Evolutionary conservation across 2,888 invertebrate species (phyloP).

Genomic region (Tridacna gigas): DNA sequence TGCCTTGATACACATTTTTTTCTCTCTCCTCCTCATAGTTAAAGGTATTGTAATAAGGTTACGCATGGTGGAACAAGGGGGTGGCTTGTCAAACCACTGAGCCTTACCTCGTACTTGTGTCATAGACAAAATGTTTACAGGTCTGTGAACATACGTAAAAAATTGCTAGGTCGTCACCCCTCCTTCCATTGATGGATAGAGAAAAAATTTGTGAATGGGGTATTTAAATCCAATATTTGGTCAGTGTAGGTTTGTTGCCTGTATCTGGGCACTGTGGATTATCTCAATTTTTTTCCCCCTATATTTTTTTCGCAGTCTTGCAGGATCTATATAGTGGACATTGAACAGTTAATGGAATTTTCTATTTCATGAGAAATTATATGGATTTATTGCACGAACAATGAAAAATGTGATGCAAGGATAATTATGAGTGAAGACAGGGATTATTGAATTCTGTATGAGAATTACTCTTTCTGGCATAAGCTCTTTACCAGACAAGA

Average conservation of each 20-base stretch:
- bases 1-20: conserved; percentile 5
- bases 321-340: conserved; percentile 10
- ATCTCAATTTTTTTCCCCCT: not conserved
- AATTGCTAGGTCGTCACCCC: conserved; percentile 10
- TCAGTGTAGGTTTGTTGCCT: not conserved
- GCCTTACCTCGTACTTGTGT: conserved; percentile 8
- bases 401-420: not conserved
- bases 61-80: not conserved
- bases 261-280: conserved; percentile 8
- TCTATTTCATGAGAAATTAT: not conserved
- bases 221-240: conserved; percentile 25
- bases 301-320: not conserved
- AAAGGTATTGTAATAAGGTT: conserved; percentile 22
- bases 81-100: conserved; percentile 13
- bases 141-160: conserved; percentile 15
- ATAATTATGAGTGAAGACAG: not conserved
- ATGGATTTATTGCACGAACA: not conserved
- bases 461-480: too few species aligned
- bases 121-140: conserved; percentile 16
- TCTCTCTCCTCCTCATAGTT: not conserved
- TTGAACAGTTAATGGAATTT: conserved; percentile 13
- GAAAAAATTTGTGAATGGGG: conserved; percentile 24
- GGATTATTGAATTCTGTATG: not conserved
- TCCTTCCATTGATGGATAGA: not conserved
- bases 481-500: too few species aligned